Evolutionary conservation across 92 coral and sea anemone species (phyloP).

Genomic region (Heteractis magnifica): DNA sequence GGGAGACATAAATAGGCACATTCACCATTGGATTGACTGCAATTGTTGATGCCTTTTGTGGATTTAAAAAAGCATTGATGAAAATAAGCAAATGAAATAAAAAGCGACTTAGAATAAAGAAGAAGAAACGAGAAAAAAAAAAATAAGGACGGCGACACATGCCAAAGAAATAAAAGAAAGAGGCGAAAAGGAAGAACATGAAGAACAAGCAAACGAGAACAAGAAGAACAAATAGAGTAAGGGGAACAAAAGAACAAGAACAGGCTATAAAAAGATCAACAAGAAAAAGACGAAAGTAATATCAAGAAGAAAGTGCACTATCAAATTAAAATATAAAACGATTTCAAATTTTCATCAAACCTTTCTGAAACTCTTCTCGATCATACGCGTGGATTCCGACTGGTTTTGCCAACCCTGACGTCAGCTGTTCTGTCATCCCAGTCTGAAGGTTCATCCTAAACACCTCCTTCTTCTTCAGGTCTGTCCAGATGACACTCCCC

Average conservation of each 20-base stretch:
- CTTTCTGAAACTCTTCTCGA: not conserved
- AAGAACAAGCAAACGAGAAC: not conserved
- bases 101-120: no score
- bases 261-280: no score
- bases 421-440: not conserved
- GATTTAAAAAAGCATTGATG: no score
- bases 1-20: not conserved
- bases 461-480: not conserved
- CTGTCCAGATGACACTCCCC: not conserved
- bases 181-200: no score
- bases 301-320: no score
- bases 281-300: no score
- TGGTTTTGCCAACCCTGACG: not conserved
- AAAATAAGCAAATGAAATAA: no score
- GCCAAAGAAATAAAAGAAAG: not conserved
- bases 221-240: not conserved
- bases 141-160: not conserved
- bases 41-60: not conserved
- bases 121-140: not conserved
- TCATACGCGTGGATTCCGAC: slow-evolving; percentile 6
- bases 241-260: no score
- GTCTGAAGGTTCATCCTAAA: not conserved
- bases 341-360: not conserved
- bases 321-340: not conserved
- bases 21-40: slow-evolving; percentile 1